Evolutionary conservation across 2,113 vertebrate species (phyloP).

Genomic region (Enhydra lutris): DNA sequence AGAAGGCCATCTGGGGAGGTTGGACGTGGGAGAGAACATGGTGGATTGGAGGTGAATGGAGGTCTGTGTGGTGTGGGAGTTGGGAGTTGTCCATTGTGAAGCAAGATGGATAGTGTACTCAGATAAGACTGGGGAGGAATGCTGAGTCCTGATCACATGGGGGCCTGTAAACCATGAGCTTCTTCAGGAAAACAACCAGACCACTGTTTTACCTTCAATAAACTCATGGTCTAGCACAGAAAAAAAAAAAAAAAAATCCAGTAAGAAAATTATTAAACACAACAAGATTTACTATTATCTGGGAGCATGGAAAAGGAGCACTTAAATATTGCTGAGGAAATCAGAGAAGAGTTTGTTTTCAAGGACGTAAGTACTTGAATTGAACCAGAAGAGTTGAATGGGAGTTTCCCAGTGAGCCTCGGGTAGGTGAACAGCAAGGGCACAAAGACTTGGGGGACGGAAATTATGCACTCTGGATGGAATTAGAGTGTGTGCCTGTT

Average conservation of each 20-base stretch:
- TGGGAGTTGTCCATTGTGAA: background rate
- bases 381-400: background rate
- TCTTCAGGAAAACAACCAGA: background rate
- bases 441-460: background rate
- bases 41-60: background rate
- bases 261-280: background rate
- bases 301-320: background rate
- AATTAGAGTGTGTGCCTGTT: background rate
- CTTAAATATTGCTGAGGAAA: background rate
- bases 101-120: background rate
- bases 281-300: background rate
- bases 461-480: background rate
- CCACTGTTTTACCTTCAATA: background rate
- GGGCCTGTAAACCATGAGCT: background rate
- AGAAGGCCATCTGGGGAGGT: background rate
- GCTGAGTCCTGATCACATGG: background rate
- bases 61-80: background rate
- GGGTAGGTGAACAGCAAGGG: background rate
- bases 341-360: background rate
- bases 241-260: background rate
- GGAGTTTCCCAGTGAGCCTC: background rate
- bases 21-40: background rate
- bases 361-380: background rate
- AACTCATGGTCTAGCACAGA: background rate
- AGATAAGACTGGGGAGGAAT: background rate